Percentiles rank a stretch among this genome's conserved stretches.
phyloP scores from a whole-genome alignment of 2,888 invertebrate genomes.

The Sepiola atlantica region DNA sequence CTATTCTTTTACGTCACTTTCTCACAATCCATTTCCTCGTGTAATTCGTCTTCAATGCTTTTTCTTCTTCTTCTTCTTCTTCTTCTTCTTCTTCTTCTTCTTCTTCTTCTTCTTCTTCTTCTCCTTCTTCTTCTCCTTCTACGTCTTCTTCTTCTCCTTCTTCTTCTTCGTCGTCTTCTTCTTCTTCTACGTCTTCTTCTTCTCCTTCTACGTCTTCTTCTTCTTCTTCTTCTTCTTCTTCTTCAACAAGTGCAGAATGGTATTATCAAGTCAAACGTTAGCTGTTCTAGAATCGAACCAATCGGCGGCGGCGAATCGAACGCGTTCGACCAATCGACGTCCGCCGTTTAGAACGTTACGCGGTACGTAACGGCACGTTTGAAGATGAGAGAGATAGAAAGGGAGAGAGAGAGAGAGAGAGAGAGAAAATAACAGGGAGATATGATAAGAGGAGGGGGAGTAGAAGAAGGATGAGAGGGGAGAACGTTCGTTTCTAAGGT shows the following conservation, averaged over 20 bases:
- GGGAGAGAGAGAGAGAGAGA: background rate
- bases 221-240: background rate
- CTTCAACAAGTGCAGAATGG: background rate
- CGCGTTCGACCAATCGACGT: background rate
- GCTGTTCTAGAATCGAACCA: slow-evolving; percentile 1
- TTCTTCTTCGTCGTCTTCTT: background rate
- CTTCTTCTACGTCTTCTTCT: no score
- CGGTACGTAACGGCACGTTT: background rate
- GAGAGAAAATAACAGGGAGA: background rate
- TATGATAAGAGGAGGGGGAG: background rate
- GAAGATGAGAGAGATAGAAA: background rate
- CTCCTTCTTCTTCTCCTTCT: no score
- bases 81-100: background rate
- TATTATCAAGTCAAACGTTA: background rate
- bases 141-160: no score
- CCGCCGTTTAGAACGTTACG: slow-evolving; percentile 19
- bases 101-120: no score
- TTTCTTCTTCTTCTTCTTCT: background rate
- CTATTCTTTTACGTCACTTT: background rate
- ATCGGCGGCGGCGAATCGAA: background rate
- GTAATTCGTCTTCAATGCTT: background rate
- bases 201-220: no score
- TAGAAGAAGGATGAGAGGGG: background rate
- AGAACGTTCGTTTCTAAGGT: background rate
- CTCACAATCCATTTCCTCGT: background rate